These are phyloP conservation scores for Calidris pygmaea DNA, from an alignment of 2,113 vertebrate genomes.

Conservation along the genomic window DNA sequence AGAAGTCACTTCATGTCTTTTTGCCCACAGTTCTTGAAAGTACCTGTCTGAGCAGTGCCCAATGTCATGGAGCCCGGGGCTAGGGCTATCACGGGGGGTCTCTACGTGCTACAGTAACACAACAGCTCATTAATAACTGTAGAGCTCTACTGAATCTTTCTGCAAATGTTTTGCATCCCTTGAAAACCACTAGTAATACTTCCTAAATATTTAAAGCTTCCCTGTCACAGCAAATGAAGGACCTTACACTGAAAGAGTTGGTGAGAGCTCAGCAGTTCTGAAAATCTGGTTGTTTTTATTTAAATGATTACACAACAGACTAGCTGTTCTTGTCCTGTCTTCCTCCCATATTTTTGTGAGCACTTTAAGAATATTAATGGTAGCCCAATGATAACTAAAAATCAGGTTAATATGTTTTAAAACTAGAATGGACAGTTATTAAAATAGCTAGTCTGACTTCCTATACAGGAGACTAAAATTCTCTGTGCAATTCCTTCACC, in stretches of 20 bases:
- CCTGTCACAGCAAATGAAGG: neutral
- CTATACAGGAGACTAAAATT: neutral
- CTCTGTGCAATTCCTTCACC: neutral
- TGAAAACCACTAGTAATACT: neutral
- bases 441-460: neutral
- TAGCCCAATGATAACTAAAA: neutral
- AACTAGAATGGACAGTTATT: neutral
- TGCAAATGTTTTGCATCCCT: neutral
- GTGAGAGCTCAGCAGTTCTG: neutral
- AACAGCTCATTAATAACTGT: neutral
- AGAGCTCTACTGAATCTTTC: neutral
- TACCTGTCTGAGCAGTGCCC: neutral
- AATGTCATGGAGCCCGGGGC: neutral
- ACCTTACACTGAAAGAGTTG: neutral
- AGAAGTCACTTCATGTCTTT: neutral
- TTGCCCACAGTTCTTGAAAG: neutral
- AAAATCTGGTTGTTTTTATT: neutral
- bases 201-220: neutral
- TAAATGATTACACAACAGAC: neutral
- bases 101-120: neutral
- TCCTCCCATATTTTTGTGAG: neutral
- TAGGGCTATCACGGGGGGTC: neutral
- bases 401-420: neutral
- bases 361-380: neutral
- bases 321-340: neutral